Evolutionary conservation across 2,888 invertebrate species (phyloP), one percentile per base, ranked within the genome.

Genomic region (Drosophila yooni): DNA sequence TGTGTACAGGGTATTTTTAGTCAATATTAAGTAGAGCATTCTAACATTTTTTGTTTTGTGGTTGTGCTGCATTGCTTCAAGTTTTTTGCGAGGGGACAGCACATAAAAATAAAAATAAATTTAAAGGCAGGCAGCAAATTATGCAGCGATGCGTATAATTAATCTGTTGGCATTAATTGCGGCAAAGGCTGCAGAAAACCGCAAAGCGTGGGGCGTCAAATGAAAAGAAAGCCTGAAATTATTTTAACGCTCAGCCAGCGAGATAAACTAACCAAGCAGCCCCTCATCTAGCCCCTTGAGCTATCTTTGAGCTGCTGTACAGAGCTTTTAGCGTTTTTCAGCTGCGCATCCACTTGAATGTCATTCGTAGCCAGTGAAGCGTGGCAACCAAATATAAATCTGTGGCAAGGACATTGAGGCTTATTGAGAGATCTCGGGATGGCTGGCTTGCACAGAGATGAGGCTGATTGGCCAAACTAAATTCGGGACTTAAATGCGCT

Each of bases 91-190:
- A 60, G 31, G 25, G 51, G 52, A 15, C 50, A 43, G 66, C 40
- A 62, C 61, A 67, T 70, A 74, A 71, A 75, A 77, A 66, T 63
- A 63, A 72, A 82, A 83, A 79, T 74, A 74, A 76, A 79, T 77
- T 83, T 77, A 69, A 71, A 83, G 76, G 76, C 76, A 70, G 71
- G 71, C 67, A 75, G 74, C 82, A 70, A 78, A 79, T 76, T 73
- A 82, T 81, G 82, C 90, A 89, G 75, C 87, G 88, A 88, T 78
- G 87, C 87, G 87, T 87, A 85, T 85, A 87, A 87, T 89, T 87
- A 87, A 87, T 87, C 90, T 89, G 81, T 88, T 81, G 75, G 87
- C 90, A 89, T 87, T 87, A 87, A 87, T 87, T 87, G 87, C 77
- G 83, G 88, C 79, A 89, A 83, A 71, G 89, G 83, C 81, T 78